Conservation (phyloP, 2,888 invertebrate genomes). For the Drosophila formosana region DNA sequence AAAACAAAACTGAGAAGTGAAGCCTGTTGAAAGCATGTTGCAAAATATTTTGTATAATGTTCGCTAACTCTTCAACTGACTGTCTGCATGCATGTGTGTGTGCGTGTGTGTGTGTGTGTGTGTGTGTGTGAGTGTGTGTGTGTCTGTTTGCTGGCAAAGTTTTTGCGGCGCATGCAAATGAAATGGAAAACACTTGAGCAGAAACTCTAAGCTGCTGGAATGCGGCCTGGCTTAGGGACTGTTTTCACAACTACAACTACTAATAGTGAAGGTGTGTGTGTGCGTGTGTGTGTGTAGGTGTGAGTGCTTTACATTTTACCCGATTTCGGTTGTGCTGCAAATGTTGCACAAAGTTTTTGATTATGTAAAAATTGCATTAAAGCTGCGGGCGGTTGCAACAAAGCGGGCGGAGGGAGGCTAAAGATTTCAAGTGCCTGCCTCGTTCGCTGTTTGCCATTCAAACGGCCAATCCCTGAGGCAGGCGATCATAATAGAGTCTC, state of each 20-base stretch:
- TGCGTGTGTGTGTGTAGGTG: conserved; percentile 8
- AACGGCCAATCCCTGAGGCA: conserved; percentile 49
- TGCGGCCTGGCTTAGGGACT: conserved; percentile 42
- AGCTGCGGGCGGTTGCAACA: conserved; percentile 31
- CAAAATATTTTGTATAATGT: conserved; percentile 72
- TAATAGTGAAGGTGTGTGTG: neutral
- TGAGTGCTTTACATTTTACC: conserved; percentile 44
- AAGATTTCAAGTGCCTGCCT: conserved; percentile 20
- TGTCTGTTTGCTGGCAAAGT: conserved; percentile 63
- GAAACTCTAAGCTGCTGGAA: conserved; percentile 61
- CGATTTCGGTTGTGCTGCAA: conserved; percentile 54
- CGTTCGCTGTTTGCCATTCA: conserved; percentile 32
- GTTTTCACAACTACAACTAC: conserved; percentile 4
- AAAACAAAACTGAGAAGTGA: conserved; percentile 10
- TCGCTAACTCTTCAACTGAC: conserved; percentile 56
- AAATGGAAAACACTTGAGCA: conserved; percentile 77
- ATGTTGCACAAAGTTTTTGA: conserved; percentile 67
- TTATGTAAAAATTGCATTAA: conserved; percentile 71
- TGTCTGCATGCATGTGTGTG: conserved; percentile 23
- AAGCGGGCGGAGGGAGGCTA: neutral
- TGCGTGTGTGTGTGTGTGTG: conserved; percentile 7
- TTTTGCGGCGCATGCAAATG: conserved; percentile 75
- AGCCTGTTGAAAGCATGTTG: conserved; percentile 59
- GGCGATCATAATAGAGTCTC: conserved; percentile 60
- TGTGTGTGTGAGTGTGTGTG: conserved; percentile 30